These are phyloP conservation scores for Oryzias woworae DNA, from an alignment of 2,113 vertebrate genomes.

Conservation along the genomic window DNA sequence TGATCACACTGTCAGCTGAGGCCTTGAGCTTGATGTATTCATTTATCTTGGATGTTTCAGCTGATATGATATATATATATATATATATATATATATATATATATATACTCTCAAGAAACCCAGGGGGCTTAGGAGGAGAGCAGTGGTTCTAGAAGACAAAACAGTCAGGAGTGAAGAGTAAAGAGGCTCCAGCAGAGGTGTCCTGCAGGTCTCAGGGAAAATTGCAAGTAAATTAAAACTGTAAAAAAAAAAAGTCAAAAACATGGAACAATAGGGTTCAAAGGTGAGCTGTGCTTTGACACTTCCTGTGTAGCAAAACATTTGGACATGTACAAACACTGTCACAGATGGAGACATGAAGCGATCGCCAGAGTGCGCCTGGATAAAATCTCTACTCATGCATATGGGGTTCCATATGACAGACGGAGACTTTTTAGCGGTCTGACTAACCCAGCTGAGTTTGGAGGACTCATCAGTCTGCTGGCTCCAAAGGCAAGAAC, in stretches of 20 bases:
- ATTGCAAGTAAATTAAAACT: constrained; percentile 5
- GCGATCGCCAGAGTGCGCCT: constrained; percentile 9
- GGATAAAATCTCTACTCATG: constrained; percentile 46
- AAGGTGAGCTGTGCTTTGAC: constrained; percentile 55
- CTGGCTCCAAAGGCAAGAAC: constrained; percentile 40
- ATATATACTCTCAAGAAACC: too few relatives aligned
- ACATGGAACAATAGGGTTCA: constrained; percentile 59
- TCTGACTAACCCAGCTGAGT: constrained; percentile 58
- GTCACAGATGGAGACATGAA: constrained; percentile 51
- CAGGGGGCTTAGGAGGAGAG: too few relatives aligned
- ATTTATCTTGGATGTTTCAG: too few relatives aligned
- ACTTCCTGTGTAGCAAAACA: constrained; percentile 43
- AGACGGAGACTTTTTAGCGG: constrained; percentile 14
- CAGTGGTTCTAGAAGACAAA: too few relatives aligned
- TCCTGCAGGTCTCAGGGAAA: constrained; percentile 16
- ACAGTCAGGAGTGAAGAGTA: too few relatives aligned
- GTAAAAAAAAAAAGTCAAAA: constrained; percentile 27
- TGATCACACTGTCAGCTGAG: too few relatives aligned
- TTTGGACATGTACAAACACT: constrained; percentile 1
- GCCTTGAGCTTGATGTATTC: too few relatives aligned
- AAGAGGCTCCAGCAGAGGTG: too few relatives aligned
- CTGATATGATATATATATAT: too few relatives aligned
- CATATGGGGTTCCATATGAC: constrained; percentile 67
- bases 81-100: too few relatives aligned
- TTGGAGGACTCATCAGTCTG: constrained; percentile 43